Evolutionary conservation across 2,888 invertebrate species (phyloP).

Genomic region (Eupithecia abbreviata): DNA sequence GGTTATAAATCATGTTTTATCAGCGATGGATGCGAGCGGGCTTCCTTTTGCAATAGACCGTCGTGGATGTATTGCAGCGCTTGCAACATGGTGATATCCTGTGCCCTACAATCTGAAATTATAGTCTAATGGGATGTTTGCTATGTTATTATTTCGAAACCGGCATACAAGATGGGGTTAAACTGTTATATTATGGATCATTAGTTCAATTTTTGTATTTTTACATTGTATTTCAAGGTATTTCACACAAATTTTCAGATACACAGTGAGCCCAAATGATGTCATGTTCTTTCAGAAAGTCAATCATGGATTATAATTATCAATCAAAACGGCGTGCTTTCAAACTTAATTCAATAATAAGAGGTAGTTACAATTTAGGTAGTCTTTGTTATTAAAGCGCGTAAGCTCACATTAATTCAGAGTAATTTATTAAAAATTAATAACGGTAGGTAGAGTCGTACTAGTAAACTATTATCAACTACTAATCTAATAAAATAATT

Average conservation of each 20-base stretch:
- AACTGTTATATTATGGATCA: constrained; percentile 15
- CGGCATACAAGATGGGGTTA: constrained; percentile 21
- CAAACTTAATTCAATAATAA: background rate
- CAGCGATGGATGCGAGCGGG: constrained; percentile 48
- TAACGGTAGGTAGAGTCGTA: background rate
- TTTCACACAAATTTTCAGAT: background rate
- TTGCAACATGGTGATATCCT: constrained; percentile 60
- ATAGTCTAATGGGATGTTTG: constrained; percentile 39
- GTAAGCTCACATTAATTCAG: too few relatives aligned
- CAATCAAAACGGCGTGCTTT: background rate
- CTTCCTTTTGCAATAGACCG: constrained; percentile 59
- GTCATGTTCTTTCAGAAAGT: background rate
- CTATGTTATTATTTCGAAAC: constrained; percentile 37
- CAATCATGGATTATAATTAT: background rate
- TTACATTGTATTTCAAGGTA: background rate
- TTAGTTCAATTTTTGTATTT: constrained; percentile 3
- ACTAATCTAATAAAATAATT: constrained; percentile 13
- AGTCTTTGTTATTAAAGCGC: too few relatives aligned
- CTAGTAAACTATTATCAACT: background rate
- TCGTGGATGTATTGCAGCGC: constrained; percentile 31
- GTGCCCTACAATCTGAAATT: constrained; percentile 44
- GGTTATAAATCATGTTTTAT: constrained; percentile 56
- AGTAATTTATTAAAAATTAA: too few relatives aligned
- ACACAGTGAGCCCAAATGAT: background rate
- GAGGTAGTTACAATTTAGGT: background rate